Evolutionary conservation across 1,140 invertebrate species (phyloP).

Genomic region (Parasteatoda tepidariorum): DNA sequence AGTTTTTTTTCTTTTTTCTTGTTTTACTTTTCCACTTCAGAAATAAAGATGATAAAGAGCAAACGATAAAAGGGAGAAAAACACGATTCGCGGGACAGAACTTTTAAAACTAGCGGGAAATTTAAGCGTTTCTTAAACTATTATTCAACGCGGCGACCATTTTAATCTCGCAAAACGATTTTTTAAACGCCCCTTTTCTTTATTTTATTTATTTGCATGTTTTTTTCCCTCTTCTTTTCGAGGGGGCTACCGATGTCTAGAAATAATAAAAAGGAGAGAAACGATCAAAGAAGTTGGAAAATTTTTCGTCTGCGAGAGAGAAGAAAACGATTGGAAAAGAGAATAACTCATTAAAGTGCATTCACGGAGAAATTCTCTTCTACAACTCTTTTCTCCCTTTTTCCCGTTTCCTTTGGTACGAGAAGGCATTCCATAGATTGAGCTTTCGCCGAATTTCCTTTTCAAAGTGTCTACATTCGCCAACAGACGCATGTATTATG

Average conservation of each 20-base stretch:
- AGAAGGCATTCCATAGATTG: constrained; percentile 18
- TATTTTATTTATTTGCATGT: background rate
- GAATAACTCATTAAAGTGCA: constrained; percentile 58
- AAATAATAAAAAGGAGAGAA: constrained; percentile 19
- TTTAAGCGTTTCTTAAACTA: constrained; percentile 53
- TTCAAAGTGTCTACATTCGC: constrained; percentile 47
- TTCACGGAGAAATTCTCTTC: constrained; percentile 52
- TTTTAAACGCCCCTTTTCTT: constrained; percentile 29
- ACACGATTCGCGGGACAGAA: constrained; percentile 17
- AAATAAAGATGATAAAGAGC: background rate
- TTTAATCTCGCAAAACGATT: constrained; percentile 53
- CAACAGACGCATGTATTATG: constrained; percentile 50
- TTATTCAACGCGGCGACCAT: constrained; percentile 49
- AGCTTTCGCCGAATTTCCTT: constrained; percentile 55
- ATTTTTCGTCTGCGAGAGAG: constrained; percentile 7
- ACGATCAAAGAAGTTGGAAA: constrained; percentile 50
- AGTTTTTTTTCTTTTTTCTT: no score
- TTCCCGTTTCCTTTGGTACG: background rate
- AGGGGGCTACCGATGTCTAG: background rate
- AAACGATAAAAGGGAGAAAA: background rate
- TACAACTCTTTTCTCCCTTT: constrained; percentile 32
- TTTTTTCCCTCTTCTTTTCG: constrained; percentile 3
- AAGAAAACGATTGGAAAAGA: constrained; percentile 49
- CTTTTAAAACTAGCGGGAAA: constrained; percentile 33
- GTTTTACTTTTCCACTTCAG: background rate